Evolutionary conservation across 2,797 vertebrate species (phyloP), one percentile per base, ranked within the genome.

Genomic region (Manis javanica): DNA sequence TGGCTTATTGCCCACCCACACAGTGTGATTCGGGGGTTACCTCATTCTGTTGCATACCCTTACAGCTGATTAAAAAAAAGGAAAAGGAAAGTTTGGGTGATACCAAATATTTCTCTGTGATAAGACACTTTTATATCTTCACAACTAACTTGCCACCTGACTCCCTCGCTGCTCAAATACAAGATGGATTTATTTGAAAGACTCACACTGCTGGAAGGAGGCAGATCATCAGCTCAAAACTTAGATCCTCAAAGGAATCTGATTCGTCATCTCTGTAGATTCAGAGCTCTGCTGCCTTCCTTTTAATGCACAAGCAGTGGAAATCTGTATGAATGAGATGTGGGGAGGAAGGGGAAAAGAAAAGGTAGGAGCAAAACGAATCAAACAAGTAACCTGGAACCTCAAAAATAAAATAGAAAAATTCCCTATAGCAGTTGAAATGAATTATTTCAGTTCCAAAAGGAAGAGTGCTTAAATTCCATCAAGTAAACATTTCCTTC

Each of bases 171-270:
- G 68, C 26, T 93, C 64, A 82, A 83, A 87, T 82, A 37, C 46
- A 91, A 93, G 57, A 85, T 86, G 83, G 94, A 88, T 24, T 46
- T 78, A 72, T 74, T 96, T 63, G 87, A 39, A 94, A 37, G 68
- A 82, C 34, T 91, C 24, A 81, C 63, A 64, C 29, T 42, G 49
- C 61, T 61, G 77, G 61, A 92, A 94, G 51, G 61, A 94, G 59
- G 34, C 53, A 66, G 19, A 88, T n/a, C 49, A 57, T 93, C 59
- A 55, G 19, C 39, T 90, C 61, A 75, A 94, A 85, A 42, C 34
- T 29, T n/a, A 92, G 94, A 91, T 72, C 71, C 63, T 92, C 61
- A 78, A 53, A 95, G 16, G 63, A 92, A 88, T 78, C 46, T 85
- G 55, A 93, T 94, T 85, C 39, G 72, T 72, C 49, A 86, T 88